Conservation (phyloP, 2,113 vertebrate species). For the Euleptes europaea region DNA sequence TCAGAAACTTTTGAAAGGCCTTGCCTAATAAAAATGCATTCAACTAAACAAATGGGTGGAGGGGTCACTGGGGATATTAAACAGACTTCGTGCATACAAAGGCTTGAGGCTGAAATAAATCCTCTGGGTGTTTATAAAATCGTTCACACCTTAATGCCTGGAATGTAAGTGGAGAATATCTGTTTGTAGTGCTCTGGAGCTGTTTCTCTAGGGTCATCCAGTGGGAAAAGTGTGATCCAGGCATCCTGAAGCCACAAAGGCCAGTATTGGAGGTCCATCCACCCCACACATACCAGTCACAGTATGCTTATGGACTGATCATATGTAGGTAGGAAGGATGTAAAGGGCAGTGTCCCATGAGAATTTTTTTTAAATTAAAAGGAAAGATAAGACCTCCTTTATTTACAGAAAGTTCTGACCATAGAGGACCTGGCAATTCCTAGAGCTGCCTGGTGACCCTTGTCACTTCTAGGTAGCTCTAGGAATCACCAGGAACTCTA, state of each 20-base stretch:
- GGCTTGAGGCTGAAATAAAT: not conserved
- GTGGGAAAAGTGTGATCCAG: not conserved
- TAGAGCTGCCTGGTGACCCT: too few relatives aligned
- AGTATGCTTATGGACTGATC: too few relatives aligned
- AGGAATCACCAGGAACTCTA: too few relatives aligned
- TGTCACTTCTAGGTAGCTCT: too few relatives aligned
- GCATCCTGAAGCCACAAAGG: not conserved
- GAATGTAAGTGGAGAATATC: not conserved
- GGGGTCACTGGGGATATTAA: slow-evolving; percentile 8
- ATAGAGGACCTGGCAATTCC: too few relatives aligned
- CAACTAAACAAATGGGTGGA: slow-evolving; percentile 31
- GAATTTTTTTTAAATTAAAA: too few relatives aligned
- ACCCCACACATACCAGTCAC: too few relatives aligned
- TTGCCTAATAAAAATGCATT: not conserved
- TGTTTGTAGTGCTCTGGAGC: rapidly evolving
- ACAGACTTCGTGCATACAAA: not conserved
- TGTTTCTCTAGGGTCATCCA: not conserved
- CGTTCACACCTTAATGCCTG: not conserved
- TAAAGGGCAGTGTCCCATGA: too few relatives aligned
- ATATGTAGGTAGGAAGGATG: too few relatives aligned
- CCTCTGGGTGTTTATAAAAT: not conserved
- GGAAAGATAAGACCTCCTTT: too few relatives aligned
- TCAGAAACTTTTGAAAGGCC: not conserved
- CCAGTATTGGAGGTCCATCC: not conserved
- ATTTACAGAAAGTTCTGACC: too few relatives aligned